Evolutionary conservation across 2,113 vertebrate species (phyloP).

Genomic region (Rutilus rutilus): DNA sequence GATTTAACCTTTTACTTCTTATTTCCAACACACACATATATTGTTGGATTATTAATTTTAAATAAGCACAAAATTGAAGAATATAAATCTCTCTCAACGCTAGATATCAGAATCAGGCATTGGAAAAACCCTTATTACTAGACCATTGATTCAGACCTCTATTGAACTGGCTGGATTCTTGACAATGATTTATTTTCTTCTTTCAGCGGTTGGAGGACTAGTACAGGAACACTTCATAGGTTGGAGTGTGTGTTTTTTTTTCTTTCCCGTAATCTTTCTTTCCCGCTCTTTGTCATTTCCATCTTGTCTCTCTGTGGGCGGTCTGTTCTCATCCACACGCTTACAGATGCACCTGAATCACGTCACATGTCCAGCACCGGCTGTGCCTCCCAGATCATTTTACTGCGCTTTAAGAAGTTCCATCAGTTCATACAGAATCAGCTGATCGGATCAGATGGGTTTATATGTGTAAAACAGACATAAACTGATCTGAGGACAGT

Average conservation of each 20-base stretch:
- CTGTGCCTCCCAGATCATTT: background rate
- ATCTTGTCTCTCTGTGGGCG: background rate
- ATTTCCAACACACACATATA: too few relatives aligned
- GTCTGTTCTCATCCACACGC: background rate
- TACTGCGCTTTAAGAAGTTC: background rate
- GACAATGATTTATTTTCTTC: background rate
- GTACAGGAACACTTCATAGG: background rate
- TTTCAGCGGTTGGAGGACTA: background rate
- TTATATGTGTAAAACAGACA: background rate
- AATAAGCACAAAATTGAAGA: too few relatives aligned
- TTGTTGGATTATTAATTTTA: too few relatives aligned
- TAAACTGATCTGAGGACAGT: too few relatives aligned
- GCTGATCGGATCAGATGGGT: background rate
- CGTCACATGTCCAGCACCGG: background rate
- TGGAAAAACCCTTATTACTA: background rate
- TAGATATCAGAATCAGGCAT: background rate
- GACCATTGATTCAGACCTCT: background rate
- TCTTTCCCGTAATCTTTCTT: background rate
- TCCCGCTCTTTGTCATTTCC: background rate
- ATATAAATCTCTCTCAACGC: background rate
- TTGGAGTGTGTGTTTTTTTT: background rate
- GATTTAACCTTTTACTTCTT: too few relatives aligned
- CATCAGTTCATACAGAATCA: constrained; percentile 1
- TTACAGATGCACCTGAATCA: background rate
- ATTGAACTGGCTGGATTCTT: background rate